A percentile compares a stretch with the other conserved stretches of the same genome.
These are phyloP conservation scores for Gastrophryne carolinensis DNA, from an alignment of 2,797 vertebrate species.

Conservation along the genomic window DNA sequence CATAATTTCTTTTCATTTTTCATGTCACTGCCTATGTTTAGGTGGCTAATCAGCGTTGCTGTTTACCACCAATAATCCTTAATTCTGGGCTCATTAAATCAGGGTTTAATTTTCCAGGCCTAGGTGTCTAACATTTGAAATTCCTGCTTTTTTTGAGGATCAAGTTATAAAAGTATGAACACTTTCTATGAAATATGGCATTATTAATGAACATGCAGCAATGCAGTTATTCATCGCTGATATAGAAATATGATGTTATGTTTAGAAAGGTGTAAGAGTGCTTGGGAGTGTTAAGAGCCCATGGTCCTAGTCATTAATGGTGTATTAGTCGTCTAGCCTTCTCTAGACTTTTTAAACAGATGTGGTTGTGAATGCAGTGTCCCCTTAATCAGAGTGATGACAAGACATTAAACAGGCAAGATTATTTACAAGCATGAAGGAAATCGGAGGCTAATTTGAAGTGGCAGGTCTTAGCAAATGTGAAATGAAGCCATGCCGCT, in stretches of 20 bases:
- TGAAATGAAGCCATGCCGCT: slow-evolving; percentile 41
- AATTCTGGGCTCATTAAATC: slow-evolving; percentile 26
- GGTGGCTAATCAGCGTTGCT: slow-evolving; percentile 4
- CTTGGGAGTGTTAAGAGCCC: slow-evolving; percentile 18
- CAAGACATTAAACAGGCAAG: slow-evolving; percentile 31
- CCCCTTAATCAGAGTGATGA: slow-evolving; percentile 39
- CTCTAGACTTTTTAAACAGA: slow-evolving; percentile 12
- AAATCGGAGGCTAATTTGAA: slow-evolving; percentile 48
- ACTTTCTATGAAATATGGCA: slow-evolving; percentile 20
- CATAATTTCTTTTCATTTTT: slow-evolving; percentile 13
- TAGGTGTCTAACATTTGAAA: slow-evolving; percentile 31
- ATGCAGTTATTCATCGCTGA: slow-evolving; percentile 36
- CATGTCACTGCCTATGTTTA: neutral
- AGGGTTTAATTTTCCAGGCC: slow-evolving; percentile 34
- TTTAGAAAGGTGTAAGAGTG: slow-evolving; percentile 13
- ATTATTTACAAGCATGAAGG: slow-evolving; percentile 48
- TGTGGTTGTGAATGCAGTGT: slow-evolving; percentile 28
- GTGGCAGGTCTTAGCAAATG: slow-evolving; percentile 42
- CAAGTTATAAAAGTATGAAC: slow-evolving; percentile 29
- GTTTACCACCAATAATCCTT: neutral
- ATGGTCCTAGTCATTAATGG: slow-evolving; percentile 31
- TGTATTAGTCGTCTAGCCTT: neutral
- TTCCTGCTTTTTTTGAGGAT: slow-evolving; percentile 33
- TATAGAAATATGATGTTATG: slow-evolving; percentile 39
- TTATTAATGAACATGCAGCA: slow-evolving; percentile 9